phyloP scores from a whole-genome alignment of 2,797 vertebrate genomes.

The Pangasius djambal region DNA sequence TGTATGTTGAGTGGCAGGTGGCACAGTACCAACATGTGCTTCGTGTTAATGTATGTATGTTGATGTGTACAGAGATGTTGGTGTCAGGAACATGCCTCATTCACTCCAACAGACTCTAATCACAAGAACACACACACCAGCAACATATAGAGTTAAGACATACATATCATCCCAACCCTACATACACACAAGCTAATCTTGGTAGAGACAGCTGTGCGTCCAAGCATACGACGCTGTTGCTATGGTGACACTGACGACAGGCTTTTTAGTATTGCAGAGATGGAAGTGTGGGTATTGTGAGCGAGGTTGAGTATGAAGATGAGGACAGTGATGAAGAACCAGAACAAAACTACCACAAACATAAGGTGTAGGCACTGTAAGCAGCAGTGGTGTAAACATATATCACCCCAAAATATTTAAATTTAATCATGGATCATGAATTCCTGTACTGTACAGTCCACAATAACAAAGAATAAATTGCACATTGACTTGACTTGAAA shows the following conservation, averaged over 20 bases:
- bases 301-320: slow-evolving; percentile 34
- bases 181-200: slow-evolving; percentile 59
- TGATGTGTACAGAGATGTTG: neutral
- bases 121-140: neutral
- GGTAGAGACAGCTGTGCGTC: slow-evolving; percentile 70
- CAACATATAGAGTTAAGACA: neutral
- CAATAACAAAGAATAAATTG: neutral
- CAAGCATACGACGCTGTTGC: slow-evolving; percentile 75
- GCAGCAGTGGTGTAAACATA: slow-evolving; percentile 16
- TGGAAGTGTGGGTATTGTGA: slow-evolving; percentile 44
- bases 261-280: slow-evolving; percentile 72
- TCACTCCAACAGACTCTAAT: neutral
- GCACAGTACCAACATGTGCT: neutral
- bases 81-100: neutral
- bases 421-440: neutral
- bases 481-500: no score
- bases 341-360: slow-evolving; percentile 50
- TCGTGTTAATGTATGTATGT: neutral
- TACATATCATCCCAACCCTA: slow-evolving; percentile 12
- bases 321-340: slow-evolving; percentile 20
- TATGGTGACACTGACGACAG: slow-evolving; percentile 73
- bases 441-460: neutral
- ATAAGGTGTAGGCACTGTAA: slow-evolving; percentile 22
- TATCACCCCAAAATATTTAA: neutral
- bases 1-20: neutral